Evolutionary conservation across 1,140 invertebrate genomes (phyloP), one percentile per base, ranked within the genome.

Genomic region (Leptinotarsa texana): DNA sequence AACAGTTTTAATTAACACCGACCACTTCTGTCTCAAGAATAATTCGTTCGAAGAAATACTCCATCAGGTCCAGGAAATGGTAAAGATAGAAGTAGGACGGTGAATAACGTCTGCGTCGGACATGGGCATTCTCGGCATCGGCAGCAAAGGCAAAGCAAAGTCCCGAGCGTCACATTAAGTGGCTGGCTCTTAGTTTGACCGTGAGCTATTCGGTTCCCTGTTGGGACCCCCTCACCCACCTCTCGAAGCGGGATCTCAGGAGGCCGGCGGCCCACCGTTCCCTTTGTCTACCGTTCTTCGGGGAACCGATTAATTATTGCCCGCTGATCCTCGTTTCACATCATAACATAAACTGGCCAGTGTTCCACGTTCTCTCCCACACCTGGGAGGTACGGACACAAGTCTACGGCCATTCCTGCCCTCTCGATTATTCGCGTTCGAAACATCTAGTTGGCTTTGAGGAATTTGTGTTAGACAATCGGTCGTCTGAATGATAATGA

Each of bases 121-220:
- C 74, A 72, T 57, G 51, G 51, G 51, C n/a, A 57, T 57, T 57
- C 51, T 78, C 69, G 72, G 75, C 74, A 17, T 61, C 57, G 22
- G 24, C 42, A 18, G 48, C 27, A 61, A 13, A 22, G 22, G 49
- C 49, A 71, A n/a, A 74, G 63, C 73, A 47, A 51, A 18, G 80
- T 84, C 83, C 83, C 83, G 81, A 79, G 83, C 83, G 83, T 82
- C 83, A 84, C 83, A 84, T 84, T 84, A 84, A 83, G 83, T 84
- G 83, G 83, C 83, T 82, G 77, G 77, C 78, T 80, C 82, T 80
- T 83, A 84, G 82, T 83, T 84, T 83, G 83, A 83, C 82, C 82
- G 81, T 83, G 82, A 83, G 82, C 82, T 84, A 84, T 84, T 81
- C 79, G 78, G 77, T 77, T 82, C 82, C 81, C 82, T 78, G 78